Base-by-base conservation (phyloP, 1,140 invertebrate species). In the Solenopsis fugax region DNA sequence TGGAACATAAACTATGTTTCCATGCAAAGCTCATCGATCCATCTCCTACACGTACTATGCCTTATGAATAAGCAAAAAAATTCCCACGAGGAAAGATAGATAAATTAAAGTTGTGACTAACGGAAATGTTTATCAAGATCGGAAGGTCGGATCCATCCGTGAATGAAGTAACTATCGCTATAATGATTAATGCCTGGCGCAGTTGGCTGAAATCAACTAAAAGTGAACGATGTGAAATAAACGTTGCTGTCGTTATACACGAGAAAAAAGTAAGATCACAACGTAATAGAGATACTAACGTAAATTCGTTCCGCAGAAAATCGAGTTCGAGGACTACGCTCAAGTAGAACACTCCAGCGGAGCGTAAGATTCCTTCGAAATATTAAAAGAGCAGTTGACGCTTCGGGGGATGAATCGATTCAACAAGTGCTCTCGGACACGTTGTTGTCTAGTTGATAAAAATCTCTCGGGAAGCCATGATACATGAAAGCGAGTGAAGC, bases 351-450 rank as follows among this genome's bases (percentile, higher is more conserved):
- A 37, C 2, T 7, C 6, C n/a, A 67, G 13, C 12, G 9, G 76
- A 67, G 4, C 41, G n/a, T 71, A n/a, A 56, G 6, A 10, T 16
- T 37, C 18, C 29, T 54, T 9, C 4, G 34, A 12, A 71, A 58
- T 34, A 41, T 5, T 34, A 2, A 16, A 24, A 16, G 50, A n/a
- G 41, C 13, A n/a, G 16, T 54, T 18, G 34, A 16, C 7, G 13
- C 29, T 34, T 18, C 10, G 64, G 18, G 37, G 6, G 21, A 81
- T 56, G 50, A 78, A n/a, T 12, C 45, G 13, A 58, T 34, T 81
- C 78, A 81, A 75, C 69, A 84, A 84, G 80, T 62, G 54, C 54
- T 48, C 54, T 48, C 37, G 21, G 34, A 7, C n/a, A 71, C 9
- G 6, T 69, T 34, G 0, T 45, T 18, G 21, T 18, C 21, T 50